phyloP scores from a whole-genome alignment of 2,113 vertebrate species.

The Thunnus thynnus region DNA sequence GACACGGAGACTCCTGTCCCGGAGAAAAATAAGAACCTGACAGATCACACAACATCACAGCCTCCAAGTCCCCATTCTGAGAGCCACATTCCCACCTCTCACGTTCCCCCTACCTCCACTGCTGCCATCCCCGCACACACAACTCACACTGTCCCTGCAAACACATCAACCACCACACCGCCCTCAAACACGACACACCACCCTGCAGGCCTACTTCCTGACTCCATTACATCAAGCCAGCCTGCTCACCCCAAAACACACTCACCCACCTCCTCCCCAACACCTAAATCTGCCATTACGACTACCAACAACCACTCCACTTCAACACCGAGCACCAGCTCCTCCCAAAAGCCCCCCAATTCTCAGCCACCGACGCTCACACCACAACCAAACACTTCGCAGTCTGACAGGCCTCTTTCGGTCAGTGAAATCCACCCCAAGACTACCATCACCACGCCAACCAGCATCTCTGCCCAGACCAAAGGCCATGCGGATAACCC shows the following conservation, averaged over 20 bases:
- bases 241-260: neutral
- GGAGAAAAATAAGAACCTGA: neutral
- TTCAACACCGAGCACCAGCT: constrained; percentile 7
- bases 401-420: neutral
- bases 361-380: constrained; percentile 46
- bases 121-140: neutral
- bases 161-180: neutral
- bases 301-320: neutral
- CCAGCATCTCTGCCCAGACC: constrained; percentile 62
- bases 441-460: constrained; percentile 13
- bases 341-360: neutral
- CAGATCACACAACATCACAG: neutral
- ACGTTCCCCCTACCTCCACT: neutral
- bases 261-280: neutral
- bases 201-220: neutral
- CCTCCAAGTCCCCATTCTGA: neutral
- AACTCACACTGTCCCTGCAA: neutral
- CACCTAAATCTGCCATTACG: neutral
- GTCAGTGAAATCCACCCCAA: neutral
- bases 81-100: neutral
- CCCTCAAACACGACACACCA: neutral
- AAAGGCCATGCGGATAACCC: constrained; percentile 57
- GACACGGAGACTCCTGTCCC: neutral
- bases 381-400: constrained; percentile 58
- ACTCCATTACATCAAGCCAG: neutral